Evolutionary conservation across 1,140 invertebrate species (phyloP), one percentile per base, ranked within the genome.

Genomic region (Solen grandis): DNA sequence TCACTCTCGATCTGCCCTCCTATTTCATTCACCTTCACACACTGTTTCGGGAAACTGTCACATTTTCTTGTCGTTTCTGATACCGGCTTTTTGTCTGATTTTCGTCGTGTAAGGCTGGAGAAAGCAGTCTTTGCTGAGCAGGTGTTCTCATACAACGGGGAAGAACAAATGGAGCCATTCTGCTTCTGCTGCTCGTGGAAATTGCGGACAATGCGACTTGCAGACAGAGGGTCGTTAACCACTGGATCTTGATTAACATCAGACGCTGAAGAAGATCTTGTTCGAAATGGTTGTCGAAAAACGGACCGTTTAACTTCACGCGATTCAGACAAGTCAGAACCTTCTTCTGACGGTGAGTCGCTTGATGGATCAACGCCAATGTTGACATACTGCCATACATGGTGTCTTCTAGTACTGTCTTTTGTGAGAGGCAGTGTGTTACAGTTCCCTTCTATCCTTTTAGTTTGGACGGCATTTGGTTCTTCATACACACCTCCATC

Each of bases 361-460:
- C 41, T 46, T 8, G 41, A 57, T n/a, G 36, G 27, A 19, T 78
- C 75, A 10, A 65, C 50, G 25, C 59, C 46, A 5, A 78, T 60
- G 41, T 78, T 78, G 2, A 78, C 75, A 46, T 78, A 78, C 65
- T 78, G 63, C 75, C 75, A 78, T 29, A 54, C 63, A n/a, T 65
- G 75, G 22, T 78, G 63, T 27, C 66, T 8, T 8, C 8, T 8
- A 46, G 19, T 10, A 19, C 41, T 46, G 41, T 46, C 41, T 46
- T 46, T 46, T 10, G 8, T 46, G 8, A 10, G 41, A 8, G 41
- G 41, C 8, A 46, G 8, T 8, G 8, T 46, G 41, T 46, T 46
- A 46, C 8, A 46, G 41, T 19, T 46, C 8, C 41, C 41, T 8
- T 19, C 19, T n/a, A n/a, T n/a, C n/a, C n/a, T n/a, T n/a, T n/a